Base-by-base conservation (phyloP, 2,888 invertebrate genomes). In the Pseudococcus jackbeardsleyi region DNA sequence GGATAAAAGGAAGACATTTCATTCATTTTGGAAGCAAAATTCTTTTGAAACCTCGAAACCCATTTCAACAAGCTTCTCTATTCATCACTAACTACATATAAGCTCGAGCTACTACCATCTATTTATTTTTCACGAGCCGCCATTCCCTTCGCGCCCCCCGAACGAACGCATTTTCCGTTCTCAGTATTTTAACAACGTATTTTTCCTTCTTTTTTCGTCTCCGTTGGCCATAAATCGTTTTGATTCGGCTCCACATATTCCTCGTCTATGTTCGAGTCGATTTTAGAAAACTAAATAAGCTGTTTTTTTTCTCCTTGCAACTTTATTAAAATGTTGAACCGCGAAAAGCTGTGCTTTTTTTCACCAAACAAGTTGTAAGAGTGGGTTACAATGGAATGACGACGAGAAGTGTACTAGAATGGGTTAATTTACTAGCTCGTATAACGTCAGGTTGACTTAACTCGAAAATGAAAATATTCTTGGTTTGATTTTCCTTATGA, bases 51-150 rank as follows among this genome's bases (percentile, higher is more conserved):
- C 59, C 59, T 50, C 85, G 39, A 85, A 85, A 50, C 59, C 26
- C 39, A 26, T 86, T 86, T 42, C 42, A 86, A 64, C 86, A 72
- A 86, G 68, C 68, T 72, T 64, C 86, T 79, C 79, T 86, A 86
- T 86, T 86, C 86, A 86, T 86, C 86, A 86, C 39, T 46, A 86
- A 86, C 85, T 72, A 79, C 79, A 72, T 64, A 72, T 86, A 72
- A 86, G 48, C 86, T 68, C 42, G 72, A 86, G 42, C 48, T 64
- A 86, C 68, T 77, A 79, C 79, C 22, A 79, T 42, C 42, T 42
- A 42, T 79, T 79, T 39, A n/a, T 46, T 79, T 46, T 79, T 79
- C 79, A 19, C 39, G 7, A 42, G 19, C n/a, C 33, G 42, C 72
- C 72, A 46, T n/a, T 42, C 79, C 79, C 79, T 72, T 26, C 33